Conservation (phyloP, 2,797 vertebrate species). For the Decapterus maruadsi region DNA sequence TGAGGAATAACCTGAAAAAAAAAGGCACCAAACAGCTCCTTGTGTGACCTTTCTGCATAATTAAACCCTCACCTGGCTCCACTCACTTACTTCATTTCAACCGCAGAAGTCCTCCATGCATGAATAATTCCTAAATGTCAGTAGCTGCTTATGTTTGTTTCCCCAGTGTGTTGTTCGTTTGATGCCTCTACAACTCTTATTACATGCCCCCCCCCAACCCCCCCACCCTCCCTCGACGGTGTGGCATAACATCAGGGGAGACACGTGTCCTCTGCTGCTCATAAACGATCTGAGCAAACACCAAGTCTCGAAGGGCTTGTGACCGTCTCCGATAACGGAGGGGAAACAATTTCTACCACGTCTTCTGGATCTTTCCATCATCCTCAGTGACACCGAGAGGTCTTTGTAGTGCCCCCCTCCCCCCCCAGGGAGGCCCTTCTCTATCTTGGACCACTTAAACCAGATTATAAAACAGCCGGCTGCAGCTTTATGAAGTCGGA, state of each 20-base stretch:
- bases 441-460: conserved; percentile 30
- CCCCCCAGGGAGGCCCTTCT: background rate
- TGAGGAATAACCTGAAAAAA: background rate
- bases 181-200: conserved; percentile 14
- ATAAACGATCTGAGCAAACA: background rate
- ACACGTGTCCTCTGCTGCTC: conserved; percentile 17
- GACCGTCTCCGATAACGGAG: conserved; percentile 8
- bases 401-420: background rate
- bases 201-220: background rate
- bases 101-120: background rate
- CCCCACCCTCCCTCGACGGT: no score
- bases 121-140: conserved; percentile 28
- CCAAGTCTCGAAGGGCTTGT: background rate
- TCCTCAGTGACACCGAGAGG: conserved; percentile 29
- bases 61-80: background rate
- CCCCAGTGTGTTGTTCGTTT: conserved; percentile 1
- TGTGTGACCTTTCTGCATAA: conserved; percentile 21
- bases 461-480: conserved; percentile 43
- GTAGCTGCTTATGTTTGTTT: conserved; percentile 2
- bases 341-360: conserved; percentile 1
- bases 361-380: conserved; percentile 29
- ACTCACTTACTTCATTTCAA: background rate
- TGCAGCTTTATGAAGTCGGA: conserved; percentile 46
- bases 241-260: background rate
- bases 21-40: no score